These are phyloP conservation scores for Bergia sp. DNA, from an alignment of 92 coral and sea anemone genomes.

Conservation along the genomic window DNA sequence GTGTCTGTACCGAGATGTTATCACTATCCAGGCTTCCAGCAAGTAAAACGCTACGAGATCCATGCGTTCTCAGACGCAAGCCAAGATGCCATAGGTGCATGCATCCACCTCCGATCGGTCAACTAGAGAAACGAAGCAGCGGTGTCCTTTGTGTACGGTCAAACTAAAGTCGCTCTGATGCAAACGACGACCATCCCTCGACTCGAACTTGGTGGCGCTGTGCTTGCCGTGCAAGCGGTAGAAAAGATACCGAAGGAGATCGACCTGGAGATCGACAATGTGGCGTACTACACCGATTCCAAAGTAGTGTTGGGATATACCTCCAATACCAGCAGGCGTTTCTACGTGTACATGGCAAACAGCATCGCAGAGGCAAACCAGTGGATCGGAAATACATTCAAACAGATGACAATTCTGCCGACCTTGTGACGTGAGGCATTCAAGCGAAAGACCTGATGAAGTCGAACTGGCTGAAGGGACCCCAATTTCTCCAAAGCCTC, in stretches of 20 bases:
- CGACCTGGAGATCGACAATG: conserved; percentile 22
- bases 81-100: conserved; percentile 47
- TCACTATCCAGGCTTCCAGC: conserved; percentile 26
- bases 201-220: conserved; percentile 56
- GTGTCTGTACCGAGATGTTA: conserved; percentile 43
- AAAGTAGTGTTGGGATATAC: neutral
- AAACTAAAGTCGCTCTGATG: conserved; percentile 43
- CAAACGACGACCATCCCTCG: conserved; percentile 49
- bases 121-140: neutral
- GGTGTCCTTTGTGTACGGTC: conserved; percentile 30
- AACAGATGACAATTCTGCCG: conserved; percentile 44
- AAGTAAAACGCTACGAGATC: conserved; percentile 22
- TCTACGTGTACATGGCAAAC: conserved; percentile 51
- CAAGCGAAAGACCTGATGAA: neutral
- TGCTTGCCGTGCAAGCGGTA: conserved; percentile 42
- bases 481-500: neutral
- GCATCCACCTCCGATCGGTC: conserved; percentile 33
- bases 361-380: conserved; percentile 32
- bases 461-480: conserved; percentile 37
- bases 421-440: conserved; percentile 47
- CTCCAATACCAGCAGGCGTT: neutral
- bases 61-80: conserved; percentile 58
- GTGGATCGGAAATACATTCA: conserved; percentile 41
- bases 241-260: conserved; percentile 4
- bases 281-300: conserved; percentile 40